Evolutionary conservation across 2,113 vertebrate genomes (phyloP).

Genomic region (Solea senegalensis): DNA sequence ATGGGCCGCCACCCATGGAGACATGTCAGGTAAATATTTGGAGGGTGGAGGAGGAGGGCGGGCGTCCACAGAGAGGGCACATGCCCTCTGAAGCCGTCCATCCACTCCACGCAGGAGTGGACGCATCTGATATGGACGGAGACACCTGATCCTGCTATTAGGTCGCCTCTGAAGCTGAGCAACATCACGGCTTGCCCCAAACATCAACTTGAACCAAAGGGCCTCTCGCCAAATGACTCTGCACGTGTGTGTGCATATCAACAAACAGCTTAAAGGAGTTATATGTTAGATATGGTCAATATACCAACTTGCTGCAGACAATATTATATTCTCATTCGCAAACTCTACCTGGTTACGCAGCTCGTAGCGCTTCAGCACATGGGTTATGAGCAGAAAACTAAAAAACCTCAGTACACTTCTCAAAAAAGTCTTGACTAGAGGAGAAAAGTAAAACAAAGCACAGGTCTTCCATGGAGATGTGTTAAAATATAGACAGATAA

Average conservation of each 20-base stretch:
- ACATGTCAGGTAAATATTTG: constrained; percentile 79
- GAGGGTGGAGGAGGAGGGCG: constrained; percentile 19
- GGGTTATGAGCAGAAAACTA: too few relatives aligned
- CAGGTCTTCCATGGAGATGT: too few relatives aligned
- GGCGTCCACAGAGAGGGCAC: constrained; percentile 71
- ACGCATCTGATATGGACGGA: constrained; percentile 52
- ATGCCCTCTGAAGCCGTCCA: constrained; percentile 62
- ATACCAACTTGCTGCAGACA: too few relatives aligned
- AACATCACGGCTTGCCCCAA: constrained; percentile 57
- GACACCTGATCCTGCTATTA: constrained; percentile 80
- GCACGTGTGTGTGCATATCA: constrained; percentile 24
- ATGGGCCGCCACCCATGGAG: constrained; percentile 81
- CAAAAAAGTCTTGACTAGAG: too few relatives aligned
- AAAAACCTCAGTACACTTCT: too few relatives aligned
- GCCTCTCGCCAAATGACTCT: constrained; percentile 54
- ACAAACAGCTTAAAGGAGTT: too few relatives aligned
- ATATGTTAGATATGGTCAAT: too few relatives aligned
- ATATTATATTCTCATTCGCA: too few relatives aligned
- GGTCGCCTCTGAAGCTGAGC: constrained; percentile 62
- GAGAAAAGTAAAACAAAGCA: too few relatives aligned
- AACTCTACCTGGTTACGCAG: too few relatives aligned
- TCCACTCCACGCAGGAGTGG: constrained; percentile 33
- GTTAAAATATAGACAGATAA: too few relatives aligned
- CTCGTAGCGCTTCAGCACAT: too few relatives aligned
- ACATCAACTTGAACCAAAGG: constrained; percentile 74